Evolutionary conservation across 2,888 invertebrate genomes (phyloP), one percentile per base, ranked within the genome.

Genomic region (Calameuta pallipes): DNA sequence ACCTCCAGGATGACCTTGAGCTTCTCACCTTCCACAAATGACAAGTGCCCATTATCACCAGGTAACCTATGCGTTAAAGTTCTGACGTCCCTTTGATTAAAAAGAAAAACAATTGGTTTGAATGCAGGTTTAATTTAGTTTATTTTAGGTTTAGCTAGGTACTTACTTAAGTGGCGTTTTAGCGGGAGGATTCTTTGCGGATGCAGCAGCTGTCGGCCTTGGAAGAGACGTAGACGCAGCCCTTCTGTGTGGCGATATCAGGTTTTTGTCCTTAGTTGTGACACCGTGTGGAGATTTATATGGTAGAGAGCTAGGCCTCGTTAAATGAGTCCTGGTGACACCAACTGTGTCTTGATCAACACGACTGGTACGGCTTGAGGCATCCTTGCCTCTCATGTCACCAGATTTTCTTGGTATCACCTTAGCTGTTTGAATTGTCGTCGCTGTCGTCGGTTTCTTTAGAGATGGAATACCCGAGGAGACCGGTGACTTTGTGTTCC

Each of bases 11-110:
- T 94, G 68, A 96, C 94, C 81, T 94, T 94, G 74, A 96, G 92
- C 73, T 94, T 93, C 89, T 96, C 96, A 31, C 96, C 96, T 90
- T 96, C 95, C 89, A 95, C 95, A 92, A 96, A 96, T 23, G 96
- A 94, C 69, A 96, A 92, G 87, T 96, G 96, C 15, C 96, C 96
- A 75, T 95, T 95, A 88, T 96, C 96, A 1, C 96, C 95, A n/a
- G 96, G 95, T 79, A 95, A 91, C 85, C 96, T 93, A 87, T 96
- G 96, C 91, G 95, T 95, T 70, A 96, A 90, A 4, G 96, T 96
- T 87, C 95, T 93, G 78, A 96, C 96, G 89, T 95, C 94, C 91
- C 96, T 94, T 89, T 34, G 91, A 91, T 78, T 74, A 79, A 80
- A 78, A 70, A 81, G 37, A 79, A 81, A 82, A 33, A 12, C 11